Evolutionary conservation across 1,140 invertebrate species (phyloP), one percentile per base, ranked within the genome.

Genomic region (Tetraneura akinire): DNA sequence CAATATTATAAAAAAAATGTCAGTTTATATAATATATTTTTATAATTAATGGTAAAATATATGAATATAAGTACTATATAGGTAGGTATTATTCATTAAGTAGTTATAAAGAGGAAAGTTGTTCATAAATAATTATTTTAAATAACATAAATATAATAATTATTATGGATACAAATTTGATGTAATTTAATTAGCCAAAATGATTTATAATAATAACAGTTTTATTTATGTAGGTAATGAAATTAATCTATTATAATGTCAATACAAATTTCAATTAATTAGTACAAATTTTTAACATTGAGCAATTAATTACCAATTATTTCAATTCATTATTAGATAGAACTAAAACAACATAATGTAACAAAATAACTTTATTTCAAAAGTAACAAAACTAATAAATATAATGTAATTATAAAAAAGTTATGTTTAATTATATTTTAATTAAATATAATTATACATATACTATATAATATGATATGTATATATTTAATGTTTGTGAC

Each of bases 81-180:
- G 8, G 8, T 37, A 4, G 32, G 32, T 37, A 37, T 37, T 37
- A 37, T 37, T 37, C 32, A 37, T 37, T 37, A 37, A 37, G 32
- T 4, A 37, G 3, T 14, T 60, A 26, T 60, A 60, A 5, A 60
- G 11, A 57, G 23, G 23, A 60, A 14, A 29, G 13, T 6, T 8
- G 26, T 26, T 0, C 26, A 29, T 26, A 8, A 60, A 16, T 26
- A 60, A 60, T 29, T 64, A 37, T 32, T 64, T 64, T 64, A 9
- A 62, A 64, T 32, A 37, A 64, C 4, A 42, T 21, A n/a, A 66
- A 66, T 42, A 18, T 37, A 42, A 6, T n/a, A 42, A 18, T 42
- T 42, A 64, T n/a, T 64, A 32, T 21, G 26, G 14, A 49, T 70
- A 70, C 13, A 70, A 70, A 70, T 47, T 70, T 49, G 66, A 66